These are phyloP conservation scores for Xestia xanthographa DNA, from an alignment of 2,888 invertebrate species.

Conservation along the genomic window DNA sequence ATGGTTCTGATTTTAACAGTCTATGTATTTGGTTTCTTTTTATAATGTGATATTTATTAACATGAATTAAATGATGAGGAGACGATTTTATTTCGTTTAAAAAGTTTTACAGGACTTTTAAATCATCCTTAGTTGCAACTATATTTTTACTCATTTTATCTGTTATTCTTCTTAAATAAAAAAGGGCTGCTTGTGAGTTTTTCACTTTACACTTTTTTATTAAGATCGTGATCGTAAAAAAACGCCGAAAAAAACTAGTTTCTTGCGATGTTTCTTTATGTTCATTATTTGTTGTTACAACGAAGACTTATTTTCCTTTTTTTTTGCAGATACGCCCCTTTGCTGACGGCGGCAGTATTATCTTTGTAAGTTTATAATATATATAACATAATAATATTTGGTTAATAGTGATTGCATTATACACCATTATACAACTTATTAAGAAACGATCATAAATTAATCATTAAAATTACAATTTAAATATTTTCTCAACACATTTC, in stretches of 20 bases:
- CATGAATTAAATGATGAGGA: neutral
- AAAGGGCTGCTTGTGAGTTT: neutral
- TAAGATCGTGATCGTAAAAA: neutral
- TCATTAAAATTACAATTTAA: constrained; percentile 20
- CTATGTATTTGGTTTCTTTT: neutral
- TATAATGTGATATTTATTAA: neutral
- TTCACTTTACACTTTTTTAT: neutral
- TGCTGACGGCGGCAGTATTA: neutral
- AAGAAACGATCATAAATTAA: neutral
- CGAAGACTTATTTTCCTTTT: neutral
- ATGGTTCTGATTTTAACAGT: neutral
- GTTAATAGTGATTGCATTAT: neutral
- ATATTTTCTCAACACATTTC: constrained; percentile 17
- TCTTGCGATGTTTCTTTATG: neutral
- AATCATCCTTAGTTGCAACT: neutral
- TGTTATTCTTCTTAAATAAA: neutral
- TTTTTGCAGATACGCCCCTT: neutral
- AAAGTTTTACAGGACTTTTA: neutral
- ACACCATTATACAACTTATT: neutral
- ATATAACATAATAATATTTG: neutral
- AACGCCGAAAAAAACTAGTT: neutral
- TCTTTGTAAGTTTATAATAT: neutral
- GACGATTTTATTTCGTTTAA: neutral
- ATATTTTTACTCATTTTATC: neutral
- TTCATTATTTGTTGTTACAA: neutral